phyloP scores from a whole-genome alignment of 2,797 vertebrate genomes.

The Cottoperca gobio region DNA sequence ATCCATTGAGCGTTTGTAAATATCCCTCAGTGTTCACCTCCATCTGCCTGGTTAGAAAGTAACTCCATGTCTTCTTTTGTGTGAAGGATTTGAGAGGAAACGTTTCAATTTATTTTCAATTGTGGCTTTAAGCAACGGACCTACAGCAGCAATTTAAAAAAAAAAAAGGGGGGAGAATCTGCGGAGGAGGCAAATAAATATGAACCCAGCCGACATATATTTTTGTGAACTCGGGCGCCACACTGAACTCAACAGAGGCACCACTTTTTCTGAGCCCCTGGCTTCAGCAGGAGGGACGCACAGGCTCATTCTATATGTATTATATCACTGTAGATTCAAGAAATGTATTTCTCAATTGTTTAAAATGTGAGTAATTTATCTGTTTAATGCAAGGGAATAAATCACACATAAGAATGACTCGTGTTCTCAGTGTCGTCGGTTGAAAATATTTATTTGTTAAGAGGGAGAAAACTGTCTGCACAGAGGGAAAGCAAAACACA shows the following conservation, averaged over 20 bases:
- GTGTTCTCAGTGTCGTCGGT: conserved; percentile 54
- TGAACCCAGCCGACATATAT: conserved; percentile 20
- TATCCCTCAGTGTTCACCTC: conserved; percentile 80
- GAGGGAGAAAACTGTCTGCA: neutral
- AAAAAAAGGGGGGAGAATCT: conserved; percentile 24
- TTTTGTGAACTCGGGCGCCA: conserved; percentile 35
- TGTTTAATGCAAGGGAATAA: conserved; percentile 87
- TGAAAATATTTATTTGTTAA: conserved; percentile 5
- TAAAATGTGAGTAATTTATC: conserved; percentile 89
- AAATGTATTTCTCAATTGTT: conserved; percentile 82
- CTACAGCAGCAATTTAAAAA: conserved; percentile 21
- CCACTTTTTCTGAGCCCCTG: conserved; percentile 40
- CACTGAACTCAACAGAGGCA: conserved; percentile 23
- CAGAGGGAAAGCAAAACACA: neutral
- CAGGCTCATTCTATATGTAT: conserved; percentile 66
- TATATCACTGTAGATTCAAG: conserved; percentile 78
- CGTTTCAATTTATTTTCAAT: conserved; percentile 53
- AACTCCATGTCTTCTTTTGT: conserved; percentile 79
- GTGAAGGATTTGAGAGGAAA: conserved; percentile 71
- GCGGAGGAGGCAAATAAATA: conserved; percentile 44
- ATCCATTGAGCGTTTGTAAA: conserved; percentile 82
- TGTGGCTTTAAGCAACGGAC: conserved; percentile 62
- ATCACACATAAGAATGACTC: conserved; percentile 73
- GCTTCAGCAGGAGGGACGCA: conserved; percentile 41
- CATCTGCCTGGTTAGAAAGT: conserved; percentile 74